Evolutionary conservation across 2,797 vertebrate species (phyloP).

Genomic region (Capromys pilorides): DNA sequence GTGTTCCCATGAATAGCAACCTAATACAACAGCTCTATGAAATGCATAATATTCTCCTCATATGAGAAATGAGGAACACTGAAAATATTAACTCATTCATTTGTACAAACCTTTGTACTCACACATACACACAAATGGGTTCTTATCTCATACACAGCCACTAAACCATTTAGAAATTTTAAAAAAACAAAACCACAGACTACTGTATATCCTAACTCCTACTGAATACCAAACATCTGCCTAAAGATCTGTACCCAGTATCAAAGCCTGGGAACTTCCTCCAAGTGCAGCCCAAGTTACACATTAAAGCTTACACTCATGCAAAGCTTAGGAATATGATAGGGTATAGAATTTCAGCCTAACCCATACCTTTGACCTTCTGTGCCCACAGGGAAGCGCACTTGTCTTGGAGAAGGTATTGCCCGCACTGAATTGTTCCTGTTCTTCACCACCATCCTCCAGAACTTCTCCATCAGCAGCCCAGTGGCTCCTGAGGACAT

Average conservation of each 20-base stretch:
- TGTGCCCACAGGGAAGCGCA: constrained; percentile 69
- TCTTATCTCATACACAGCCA: too few species aligned
- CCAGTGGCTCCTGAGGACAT: constrained; percentile 25
- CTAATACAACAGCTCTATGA: too few species aligned
- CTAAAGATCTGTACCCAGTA: background rate
- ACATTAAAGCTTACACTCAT: background rate
- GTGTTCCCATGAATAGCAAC: too few species aligned
- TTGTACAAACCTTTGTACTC: too few species aligned
- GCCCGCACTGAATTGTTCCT: constrained; percentile 68
- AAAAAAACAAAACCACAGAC: too few species aligned
- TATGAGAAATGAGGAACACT: too few species aligned
- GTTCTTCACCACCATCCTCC: constrained; percentile 77
- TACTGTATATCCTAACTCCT: background rate
- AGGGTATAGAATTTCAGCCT: rapidly evolving
- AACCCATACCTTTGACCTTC: background rate
- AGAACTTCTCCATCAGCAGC: constrained; percentile 71
- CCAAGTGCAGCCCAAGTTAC: background rate
- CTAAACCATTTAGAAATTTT: too few species aligned
- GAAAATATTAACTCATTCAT: too few species aligned
- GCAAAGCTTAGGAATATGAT: background rate
- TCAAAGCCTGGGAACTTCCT: background rate
- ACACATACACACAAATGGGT: too few species aligned
- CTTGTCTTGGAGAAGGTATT: constrained; percentile 69
- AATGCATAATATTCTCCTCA: too few species aligned
- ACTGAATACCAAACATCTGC: background rate